These are phyloP conservation scores for Synanceia verrucosa DNA, from an alignment of 2,797 vertebrate species.

Conservation along the genomic window DNA sequence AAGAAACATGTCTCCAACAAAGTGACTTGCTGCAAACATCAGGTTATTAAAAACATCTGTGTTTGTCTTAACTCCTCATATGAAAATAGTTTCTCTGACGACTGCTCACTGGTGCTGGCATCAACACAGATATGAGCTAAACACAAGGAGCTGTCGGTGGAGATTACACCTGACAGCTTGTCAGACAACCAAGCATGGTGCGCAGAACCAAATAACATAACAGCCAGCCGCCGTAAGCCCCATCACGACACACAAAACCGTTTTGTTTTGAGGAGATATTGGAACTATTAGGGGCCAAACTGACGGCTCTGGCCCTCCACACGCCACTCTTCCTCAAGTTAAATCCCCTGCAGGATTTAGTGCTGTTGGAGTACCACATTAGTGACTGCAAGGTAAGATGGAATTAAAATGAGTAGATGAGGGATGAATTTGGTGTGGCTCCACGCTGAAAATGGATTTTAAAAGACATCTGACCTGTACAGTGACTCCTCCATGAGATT, in stretches of 20 bases:
- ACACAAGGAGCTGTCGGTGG: not conserved
- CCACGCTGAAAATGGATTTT: constrained; percentile 19
- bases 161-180: constrained; percentile 28
- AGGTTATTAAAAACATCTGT: constrained; percentile 15
- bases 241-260: not conserved
- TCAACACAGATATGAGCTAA: constrained; percentile 21
- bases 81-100: not conserved
- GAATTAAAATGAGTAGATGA: constrained; percentile 60
- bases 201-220: not conserved
- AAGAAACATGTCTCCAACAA: constrained; percentile 7
- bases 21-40: not conserved
- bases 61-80: not conserved
- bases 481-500: not conserved
- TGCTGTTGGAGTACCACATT: constrained; percentile 31
- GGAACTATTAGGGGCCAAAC: constrained; percentile 19
- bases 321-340: constrained; percentile 47
- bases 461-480: constrained; percentile 16
- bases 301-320: constrained; percentile 26
- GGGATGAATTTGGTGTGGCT: constrained; percentile 31
- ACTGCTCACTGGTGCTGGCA: not conserved
- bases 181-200: not conserved
- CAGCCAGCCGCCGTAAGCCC: not conserved
- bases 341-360: constrained; percentile 60
- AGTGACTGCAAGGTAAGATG: constrained; percentile 50
- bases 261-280: constrained; percentile 28